These are phyloP conservation scores for Syrphus vitripennis DNA, from an alignment of 2,888 invertebrate genomes.

Conservation along the genomic window DNA sequence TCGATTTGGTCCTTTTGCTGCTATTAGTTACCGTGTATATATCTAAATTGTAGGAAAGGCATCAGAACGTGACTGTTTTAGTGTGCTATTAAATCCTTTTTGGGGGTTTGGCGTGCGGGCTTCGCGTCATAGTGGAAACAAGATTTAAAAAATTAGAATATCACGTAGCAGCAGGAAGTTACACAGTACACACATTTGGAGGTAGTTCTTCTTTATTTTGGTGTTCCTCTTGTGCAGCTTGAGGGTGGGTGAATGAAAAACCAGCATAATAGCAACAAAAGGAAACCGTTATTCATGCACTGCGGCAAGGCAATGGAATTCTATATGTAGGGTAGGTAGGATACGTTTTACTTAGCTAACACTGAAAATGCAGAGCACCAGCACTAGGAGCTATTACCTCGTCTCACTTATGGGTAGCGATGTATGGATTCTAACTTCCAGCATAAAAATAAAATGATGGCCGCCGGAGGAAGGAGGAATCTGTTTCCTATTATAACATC, in stretches of 20 bases:
- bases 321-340: background rate
- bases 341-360: background rate
- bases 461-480: background rate
- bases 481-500: slow-evolving; percentile 47
- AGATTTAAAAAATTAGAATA: slow-evolving; percentile 62
- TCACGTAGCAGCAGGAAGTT: slow-evolving; percentile 66
- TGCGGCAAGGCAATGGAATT: slow-evolving; percentile 22
- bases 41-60: background rate
- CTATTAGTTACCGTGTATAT: slow-evolving; percentile 15
- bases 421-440: background rate
- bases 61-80: slow-evolving; percentile 49
- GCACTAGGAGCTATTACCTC: slow-evolving; percentile 33
- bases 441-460: slow-evolving; percentile 19
- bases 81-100: slow-evolving; percentile 42
- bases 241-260: background rate
- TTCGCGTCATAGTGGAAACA: slow-evolving; percentile 12
- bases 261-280: slow-evolving; percentile 37
- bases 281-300: slow-evolving; percentile 57
- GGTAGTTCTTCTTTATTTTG: background rate
- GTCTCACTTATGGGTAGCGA: slow-evolving; percentile 17
- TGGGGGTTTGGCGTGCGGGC: slow-evolving; percentile 40
- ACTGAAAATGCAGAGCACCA: slow-evolving; percentile 40
- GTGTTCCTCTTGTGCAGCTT: background rate
- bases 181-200: slow-evolving; percentile 38
- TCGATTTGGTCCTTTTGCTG: background rate